These are phyloP conservation scores for Synergus laeviventris DNA, from an alignment of 2,888 invertebrate genomes.

Conservation along the genomic window DNA sequence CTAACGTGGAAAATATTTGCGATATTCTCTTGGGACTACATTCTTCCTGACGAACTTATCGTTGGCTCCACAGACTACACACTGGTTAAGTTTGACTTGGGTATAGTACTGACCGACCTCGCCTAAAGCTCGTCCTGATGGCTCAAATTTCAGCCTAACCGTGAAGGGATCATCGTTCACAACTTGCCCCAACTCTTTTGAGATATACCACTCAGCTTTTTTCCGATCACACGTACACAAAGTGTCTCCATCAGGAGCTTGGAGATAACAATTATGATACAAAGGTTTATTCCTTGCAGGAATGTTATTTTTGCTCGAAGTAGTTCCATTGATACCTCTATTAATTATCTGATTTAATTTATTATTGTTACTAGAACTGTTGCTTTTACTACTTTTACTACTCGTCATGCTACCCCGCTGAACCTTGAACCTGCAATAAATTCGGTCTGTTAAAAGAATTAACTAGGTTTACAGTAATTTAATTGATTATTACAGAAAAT, in stretches of 20 bases:
- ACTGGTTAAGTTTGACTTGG: slow-evolving; percentile 84
- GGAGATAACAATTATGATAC: slow-evolving; percentile 87
- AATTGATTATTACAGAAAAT: neutral
- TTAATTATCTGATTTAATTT: slow-evolving; percentile 50
- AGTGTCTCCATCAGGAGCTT: slow-evolving; percentile 87
- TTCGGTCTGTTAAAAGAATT: neutral
- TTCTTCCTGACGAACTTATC: slow-evolving; percentile 86
- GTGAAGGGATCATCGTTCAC: slow-evolving; percentile 79
- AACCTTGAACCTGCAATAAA: slow-evolving; percentile 63
- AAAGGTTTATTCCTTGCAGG: slow-evolving; percentile 81
- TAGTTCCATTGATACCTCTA: slow-evolving; percentile 27
- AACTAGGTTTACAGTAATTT: neutral
- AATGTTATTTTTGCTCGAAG: slow-evolving; percentile 54
- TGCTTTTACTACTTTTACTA: slow-evolving; percentile 52
- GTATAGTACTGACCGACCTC: slow-evolving; percentile 86
- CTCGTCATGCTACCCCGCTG: slow-evolving; percentile 51
- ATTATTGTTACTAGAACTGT: slow-evolving; percentile 51
- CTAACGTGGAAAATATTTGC: slow-evolving; percentile 84
- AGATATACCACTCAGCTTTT: slow-evolving; percentile 85
- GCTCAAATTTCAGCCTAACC: slow-evolving; percentile 86
- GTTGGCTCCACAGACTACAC: slow-evolving; percentile 86
- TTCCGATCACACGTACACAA: slow-evolving; percentile 86
- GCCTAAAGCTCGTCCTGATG: slow-evolving; percentile 84
- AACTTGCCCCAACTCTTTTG: slow-evolving; percentile 75
- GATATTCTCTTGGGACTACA: slow-evolving; percentile 89